Conservation (phyloP, 2,888 invertebrate species). For the Aphidoletes aphidimyza region DNA sequence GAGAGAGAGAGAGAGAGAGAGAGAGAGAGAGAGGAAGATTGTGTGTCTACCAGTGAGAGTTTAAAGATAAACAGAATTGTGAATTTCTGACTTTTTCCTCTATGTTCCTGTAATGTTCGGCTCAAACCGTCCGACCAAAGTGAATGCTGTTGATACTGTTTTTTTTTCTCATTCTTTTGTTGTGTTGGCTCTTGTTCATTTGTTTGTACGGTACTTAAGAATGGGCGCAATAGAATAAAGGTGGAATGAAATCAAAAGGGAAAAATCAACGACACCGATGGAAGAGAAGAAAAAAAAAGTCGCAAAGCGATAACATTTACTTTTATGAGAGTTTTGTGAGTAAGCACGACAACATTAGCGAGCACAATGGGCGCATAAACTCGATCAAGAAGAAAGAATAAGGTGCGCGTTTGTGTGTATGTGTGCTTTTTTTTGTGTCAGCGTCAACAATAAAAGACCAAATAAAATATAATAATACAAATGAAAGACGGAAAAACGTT, state of each 20-base stretch:
- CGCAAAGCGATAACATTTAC: constrained; percentile 48
- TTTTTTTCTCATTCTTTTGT: not conserved
- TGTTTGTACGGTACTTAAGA: constrained; percentile 45
- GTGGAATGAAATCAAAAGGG: constrained; percentile 39
- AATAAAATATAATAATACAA: constrained; percentile 32
- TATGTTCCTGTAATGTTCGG: no score
- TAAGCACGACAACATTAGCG: constrained; percentile 18
- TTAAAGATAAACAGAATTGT: constrained; percentile 27
- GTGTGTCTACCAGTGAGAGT: no score
- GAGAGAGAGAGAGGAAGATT: not conserved
- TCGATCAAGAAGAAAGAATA: constrained; percentile 5
- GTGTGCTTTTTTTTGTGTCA: not conserved
- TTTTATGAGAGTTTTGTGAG: constrained; percentile 46
- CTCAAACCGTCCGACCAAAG: not conserved
- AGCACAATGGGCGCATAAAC: constrained; percentile 17
- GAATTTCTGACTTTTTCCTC: not conserved
- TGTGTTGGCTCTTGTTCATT: not conserved
- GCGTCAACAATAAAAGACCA: not conserved
- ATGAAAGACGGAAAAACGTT: not conserved
- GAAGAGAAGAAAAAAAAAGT: not conserved
- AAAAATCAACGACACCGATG: not conserved
- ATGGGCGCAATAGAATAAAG: constrained; percentile 44
- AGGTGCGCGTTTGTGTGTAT: not conserved
- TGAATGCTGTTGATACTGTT: not conserved
- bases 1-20: no score